These are phyloP conservation scores for Dasypogon diadema DNA, from an alignment of 2,888 invertebrate species.

Conservation along the genomic window DNA sequence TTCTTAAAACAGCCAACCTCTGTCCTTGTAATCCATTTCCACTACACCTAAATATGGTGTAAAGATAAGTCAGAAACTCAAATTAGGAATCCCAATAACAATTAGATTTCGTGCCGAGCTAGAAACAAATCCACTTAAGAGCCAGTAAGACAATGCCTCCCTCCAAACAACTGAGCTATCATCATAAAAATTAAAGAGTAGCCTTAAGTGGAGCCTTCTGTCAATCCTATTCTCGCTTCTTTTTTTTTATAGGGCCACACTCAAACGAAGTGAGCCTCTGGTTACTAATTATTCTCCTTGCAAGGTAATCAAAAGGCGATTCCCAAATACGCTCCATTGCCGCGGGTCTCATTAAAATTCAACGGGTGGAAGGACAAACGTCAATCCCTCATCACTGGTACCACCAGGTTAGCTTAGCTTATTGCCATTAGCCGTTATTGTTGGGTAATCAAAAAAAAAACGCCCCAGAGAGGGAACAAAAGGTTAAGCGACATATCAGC, in stretches of 20 bases:
- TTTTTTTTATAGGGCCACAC: background rate
- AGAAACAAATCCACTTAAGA: too few relatives aligned
- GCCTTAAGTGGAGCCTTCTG: too few relatives aligned
- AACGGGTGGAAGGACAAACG: background rate
- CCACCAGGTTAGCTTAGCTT: background rate
- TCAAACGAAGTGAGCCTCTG: background rate
- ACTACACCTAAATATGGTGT: too few relatives aligned
- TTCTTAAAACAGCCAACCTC: too few relatives aligned
- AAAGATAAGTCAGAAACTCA: too few relatives aligned
- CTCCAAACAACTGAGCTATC: background rate
- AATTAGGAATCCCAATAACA: too few relatives aligned
- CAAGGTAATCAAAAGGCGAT: background rate
- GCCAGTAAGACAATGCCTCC: too few relatives aligned
- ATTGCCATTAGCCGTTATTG: background rate
- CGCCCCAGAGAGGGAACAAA: background rate
- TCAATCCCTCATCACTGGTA: constrained; percentile 2
- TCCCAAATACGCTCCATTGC: background rate
- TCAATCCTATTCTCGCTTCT: background rate
- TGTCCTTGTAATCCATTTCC: too few relatives aligned
- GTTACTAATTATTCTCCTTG: background rate
- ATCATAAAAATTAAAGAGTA: background rate
- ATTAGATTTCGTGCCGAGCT: too few relatives aligned
- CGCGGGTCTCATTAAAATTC: constrained; percentile 28
- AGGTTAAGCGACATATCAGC: constrained; percentile 1
- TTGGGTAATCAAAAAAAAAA: background rate